Evolutionary conservation across 1,140 invertebrate species (phyloP), one percentile per base, ranked within the genome.

Genomic region (Ericerus pela): DNA sequence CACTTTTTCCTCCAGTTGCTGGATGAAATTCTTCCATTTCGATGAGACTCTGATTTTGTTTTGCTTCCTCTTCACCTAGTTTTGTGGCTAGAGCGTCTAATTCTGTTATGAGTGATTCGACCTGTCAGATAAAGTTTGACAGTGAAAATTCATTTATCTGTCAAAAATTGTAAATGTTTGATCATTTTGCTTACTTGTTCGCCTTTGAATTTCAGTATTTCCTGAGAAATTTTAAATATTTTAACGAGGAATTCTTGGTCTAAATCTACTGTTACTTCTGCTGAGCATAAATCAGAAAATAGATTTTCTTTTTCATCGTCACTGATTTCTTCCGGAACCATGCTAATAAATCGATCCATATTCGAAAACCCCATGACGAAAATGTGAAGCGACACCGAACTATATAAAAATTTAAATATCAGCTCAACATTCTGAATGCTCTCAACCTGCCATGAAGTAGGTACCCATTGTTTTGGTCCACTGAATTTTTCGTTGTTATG

Each of bases 1-100:
- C n/a, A n/a, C n/a, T n/a, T n/a, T n/a, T n/a, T n/a, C n/a, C n/a
- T n/a, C n/a, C n/a, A 4, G 41, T 24, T 4, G 41, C 22, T 22
- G 41, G 26, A 10, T 24, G 41, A 47, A 47, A 24, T 8, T 47
- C 41, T 47, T 47, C 41, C 8, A 47, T 24, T 20, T 47, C 41
- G 12, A 47, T 47, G 14, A 22, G 26, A 47, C 26, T 47, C 14
- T 47, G 41, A 47, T 24, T 47, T 31, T 29, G 41, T 24, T 30
- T 58, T 1, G 57, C 57, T 51, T 58, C 57, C 54, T 58, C 57
- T 54, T 58, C 38, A 1, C 57, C 57, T 43, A 54, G 57, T 54
- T 54, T 58, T 6, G 52, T 43, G 0, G 57, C 57, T 31, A 58
- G 36, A 26, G 54, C 29, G 37, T 58, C 57, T 2, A 58, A 54